Evolutionary conservation across 2,113 vertebrate species (phyloP), one percentile per base, ranked within the genome.

Genomic region (Puffinus mauretanicus): DNA sequence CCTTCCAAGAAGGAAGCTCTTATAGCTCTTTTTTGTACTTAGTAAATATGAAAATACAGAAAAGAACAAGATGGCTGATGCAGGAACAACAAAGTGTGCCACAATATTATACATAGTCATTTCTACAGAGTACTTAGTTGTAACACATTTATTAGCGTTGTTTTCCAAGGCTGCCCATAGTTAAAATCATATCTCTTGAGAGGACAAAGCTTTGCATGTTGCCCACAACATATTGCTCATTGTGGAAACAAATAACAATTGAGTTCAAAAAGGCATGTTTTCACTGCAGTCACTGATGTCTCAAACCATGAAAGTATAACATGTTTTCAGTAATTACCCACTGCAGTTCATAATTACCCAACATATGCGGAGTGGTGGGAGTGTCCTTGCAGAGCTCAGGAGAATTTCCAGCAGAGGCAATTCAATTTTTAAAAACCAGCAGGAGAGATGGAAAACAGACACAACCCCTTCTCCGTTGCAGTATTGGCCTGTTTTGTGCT

Each of bases 381-480:
- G 8, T 42, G 44, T 22, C 70, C 64, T 64, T 1, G 7, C n/a
- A 51, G 70, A 82, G 78, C 49, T 82, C 86, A 65, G 70, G 73
- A 78, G 60, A 52, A 34, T 42, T 82, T 90, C 86, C 75, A 78
- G 20, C 46, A 85, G 83, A 32, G 30, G 40, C 3, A 90, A 6
- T 27, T 70, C 40, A 6, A 1, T 11, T 6, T 4, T 27, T n/a
- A 4, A n/a, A 34, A 62, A 47, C 7, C 51, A 66, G 0, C 11
- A 58, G 40, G 70, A 57, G 42, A 66, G 51, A 17, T 9, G 51
- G 29, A 42, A 78, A 21, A 17, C 11, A 34, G 38, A 13, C 20
- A 16, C 7, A n/a, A 13, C 0, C 7, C 15, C 21, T 51, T 42
- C 10, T 62, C 30, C 10, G 0, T 52, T 21, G 24, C 3, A 16